Conservation (phyloP, 1,140 invertebrate genomes). For the Drosophila carrolli region DNA sequence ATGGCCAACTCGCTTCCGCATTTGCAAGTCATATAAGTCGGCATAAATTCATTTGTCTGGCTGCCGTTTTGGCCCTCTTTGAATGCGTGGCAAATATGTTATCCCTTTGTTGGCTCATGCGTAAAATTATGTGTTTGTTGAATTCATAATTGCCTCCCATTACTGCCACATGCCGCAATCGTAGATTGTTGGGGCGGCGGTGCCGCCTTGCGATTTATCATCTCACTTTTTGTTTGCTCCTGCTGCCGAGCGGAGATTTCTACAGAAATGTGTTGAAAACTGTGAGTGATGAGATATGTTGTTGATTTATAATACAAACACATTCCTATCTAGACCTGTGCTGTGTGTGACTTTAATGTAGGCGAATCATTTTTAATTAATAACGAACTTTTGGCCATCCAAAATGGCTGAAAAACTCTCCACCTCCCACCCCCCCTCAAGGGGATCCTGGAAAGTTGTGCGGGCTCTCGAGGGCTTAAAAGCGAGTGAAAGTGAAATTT, state of each 20-base stretch:
- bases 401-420: conserved; percentile 28
- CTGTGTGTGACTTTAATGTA: conserved; percentile 33
- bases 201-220: conserved; percentile 53
- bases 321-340: conserved; percentile 4
- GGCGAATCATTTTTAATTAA: conserved; percentile 50
- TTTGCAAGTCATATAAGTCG: conserved; percentile 58
- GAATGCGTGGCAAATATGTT: conserved; percentile 51
- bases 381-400: conserved; percentile 22
- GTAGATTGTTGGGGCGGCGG: conserved; percentile 28
- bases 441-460: conserved; percentile 8
- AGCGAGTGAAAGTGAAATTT: conserved; percentile 43
- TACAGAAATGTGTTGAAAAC: conserved; percentile 44
- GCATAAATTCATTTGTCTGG: conserved; percentile 35
- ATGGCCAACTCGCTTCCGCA: conserved; percentile 50
- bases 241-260: conserved; percentile 8
- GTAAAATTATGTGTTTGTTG: conserved; percentile 68
- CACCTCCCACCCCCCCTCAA: neutral
- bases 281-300: conserved; percentile 56
- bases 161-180: conserved; percentile 57
- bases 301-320: conserved; percentile 55
- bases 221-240: conserved; percentile 49
- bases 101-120: conserved; percentile 62
- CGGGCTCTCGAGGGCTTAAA: conserved; percentile 35
- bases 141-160: conserved; percentile 64
- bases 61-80: conserved; percentile 30